A percentile compares a stretch with the other conserved stretches of the same genome.
These are phyloP conservation scores for Troides oblongomaculatus DNA, from an alignment of 2,888 invertebrate species.

Conservation along the genomic window DNA sequence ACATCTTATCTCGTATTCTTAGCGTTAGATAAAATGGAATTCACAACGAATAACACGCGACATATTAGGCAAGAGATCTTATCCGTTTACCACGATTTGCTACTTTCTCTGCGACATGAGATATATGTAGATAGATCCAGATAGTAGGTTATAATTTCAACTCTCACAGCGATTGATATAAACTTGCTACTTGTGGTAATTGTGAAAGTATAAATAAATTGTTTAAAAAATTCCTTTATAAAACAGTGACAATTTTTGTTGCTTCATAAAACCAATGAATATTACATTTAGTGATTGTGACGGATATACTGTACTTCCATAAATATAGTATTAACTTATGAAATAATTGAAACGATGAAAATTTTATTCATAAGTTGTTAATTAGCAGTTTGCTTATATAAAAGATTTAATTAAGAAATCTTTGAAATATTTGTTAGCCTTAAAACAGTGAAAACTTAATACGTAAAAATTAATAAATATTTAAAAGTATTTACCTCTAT, in stretches of 20 bases:
- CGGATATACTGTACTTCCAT: background rate
- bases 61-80: constrained; percentile 36
- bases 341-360: background rate
- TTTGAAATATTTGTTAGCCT: background rate
- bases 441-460: background rate
- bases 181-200: constrained; percentile 14
- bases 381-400: background rate
- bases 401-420: background rate
- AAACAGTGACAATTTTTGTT: background rate
- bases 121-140: constrained; percentile 21
- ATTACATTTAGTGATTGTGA: background rate
- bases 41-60: constrained; percentile 18
- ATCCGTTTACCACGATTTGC: constrained; percentile 42
- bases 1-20: constrained; percentile 9
- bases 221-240: background rate
- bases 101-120: constrained; percentile 42
- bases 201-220: background rate
- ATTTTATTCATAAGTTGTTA: background rate
- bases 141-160: constrained; percentile 23
- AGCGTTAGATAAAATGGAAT: constrained; percentile 10
- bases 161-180: constrained; percentile 22
- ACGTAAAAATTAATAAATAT: background rate
- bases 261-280: background rate
- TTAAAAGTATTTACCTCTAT: background rate
- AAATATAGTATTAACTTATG: background rate